phyloP scores from a whole-genome alignment of 1,140 invertebrate species.

The Heliothis subflexa region DNA sequence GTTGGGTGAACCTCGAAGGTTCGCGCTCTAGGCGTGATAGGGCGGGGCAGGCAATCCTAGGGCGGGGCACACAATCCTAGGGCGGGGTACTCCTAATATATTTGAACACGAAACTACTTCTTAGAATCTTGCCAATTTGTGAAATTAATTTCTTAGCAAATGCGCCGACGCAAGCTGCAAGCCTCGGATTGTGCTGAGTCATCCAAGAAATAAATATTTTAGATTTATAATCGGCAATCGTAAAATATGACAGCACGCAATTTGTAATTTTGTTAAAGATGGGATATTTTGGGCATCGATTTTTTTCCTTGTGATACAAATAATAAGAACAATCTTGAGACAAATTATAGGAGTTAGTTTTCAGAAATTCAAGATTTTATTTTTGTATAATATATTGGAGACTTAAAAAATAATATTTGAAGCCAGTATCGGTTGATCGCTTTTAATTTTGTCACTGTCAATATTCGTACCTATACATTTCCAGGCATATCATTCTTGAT shows the following conservation, averaged over 20 bases:
- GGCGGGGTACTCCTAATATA: slow-evolving; percentile 61
- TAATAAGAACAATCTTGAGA: background rate
- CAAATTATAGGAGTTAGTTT: background rate
- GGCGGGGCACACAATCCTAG: slow-evolving; percentile 63
- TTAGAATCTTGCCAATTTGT: slow-evolving; percentile 56
- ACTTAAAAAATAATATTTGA: too few species aligned
- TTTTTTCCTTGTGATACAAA: background rate
- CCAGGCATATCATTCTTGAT: too few species aligned
- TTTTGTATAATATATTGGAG: too few species aligned
- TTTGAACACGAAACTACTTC: slow-evolving; percentile 54
- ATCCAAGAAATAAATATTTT: slow-evolving; percentile 26
- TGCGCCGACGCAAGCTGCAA: slow-evolving; percentile 43
- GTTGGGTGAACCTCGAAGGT: slow-evolving; percentile 1
- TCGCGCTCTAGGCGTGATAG: slow-evolving; percentile 63
- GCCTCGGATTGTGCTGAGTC: slow-evolving; percentile 18
- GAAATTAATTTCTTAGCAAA: slow-evolving; percentile 53
- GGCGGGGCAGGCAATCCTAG: slow-evolving; percentile 65
- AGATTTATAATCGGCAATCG: slow-evolving; percentile 21
- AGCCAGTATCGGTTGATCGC: too few species aligned
- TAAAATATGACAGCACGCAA: slow-evolving; percentile 18
- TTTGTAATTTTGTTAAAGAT: slow-evolving; percentile 25
- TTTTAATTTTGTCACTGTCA: too few species aligned
- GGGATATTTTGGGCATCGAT: background rate
- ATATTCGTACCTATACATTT: too few species aligned
- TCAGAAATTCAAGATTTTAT: too few species aligned